These are phyloP conservation scores for Rhinogobio ventralis DNA, from an alignment of 2,797 vertebrate species.

Conservation along the genomic window DNA sequence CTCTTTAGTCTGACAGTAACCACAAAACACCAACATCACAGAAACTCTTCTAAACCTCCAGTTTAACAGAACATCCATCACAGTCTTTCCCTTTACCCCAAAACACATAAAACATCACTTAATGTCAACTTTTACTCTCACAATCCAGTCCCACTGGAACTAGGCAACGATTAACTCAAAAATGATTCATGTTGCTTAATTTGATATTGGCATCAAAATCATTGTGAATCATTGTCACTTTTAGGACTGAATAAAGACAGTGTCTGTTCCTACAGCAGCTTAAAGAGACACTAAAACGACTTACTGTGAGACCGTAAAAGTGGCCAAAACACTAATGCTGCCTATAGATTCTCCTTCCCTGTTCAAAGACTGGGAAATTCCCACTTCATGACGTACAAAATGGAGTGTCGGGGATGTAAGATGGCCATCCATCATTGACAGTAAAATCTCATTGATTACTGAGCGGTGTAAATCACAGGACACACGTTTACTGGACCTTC, in stretches of 20 bases:
- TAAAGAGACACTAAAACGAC: neutral
- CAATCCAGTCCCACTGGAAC: neutral
- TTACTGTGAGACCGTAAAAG: neutral
- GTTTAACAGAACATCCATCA: neutral
- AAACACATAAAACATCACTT: neutral
- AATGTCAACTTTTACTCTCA: neutral
- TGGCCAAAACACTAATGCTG: neutral
- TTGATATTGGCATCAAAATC: neutral
- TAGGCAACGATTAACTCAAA: neutral
- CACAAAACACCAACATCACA: neutral
- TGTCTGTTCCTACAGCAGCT: neutral
- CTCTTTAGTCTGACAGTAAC: neutral
- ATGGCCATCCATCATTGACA: slow-evolving; percentile 26
- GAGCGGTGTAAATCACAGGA: neutral
- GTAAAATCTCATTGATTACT: neutral
- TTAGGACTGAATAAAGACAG: neutral
- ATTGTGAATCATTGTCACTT: neutral
- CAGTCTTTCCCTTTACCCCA: neutral
- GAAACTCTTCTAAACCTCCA: neutral
- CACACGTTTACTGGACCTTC: neutral
- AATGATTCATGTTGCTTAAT: neutral
- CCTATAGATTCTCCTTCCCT: neutral
- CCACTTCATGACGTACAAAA: neutral
- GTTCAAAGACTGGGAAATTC: slow-evolving; percentile 10
- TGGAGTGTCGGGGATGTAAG: neutral